Conservation (phyloP, 2,113 vertebrate species). For the Chiloscyllium plagiosum region DNA sequence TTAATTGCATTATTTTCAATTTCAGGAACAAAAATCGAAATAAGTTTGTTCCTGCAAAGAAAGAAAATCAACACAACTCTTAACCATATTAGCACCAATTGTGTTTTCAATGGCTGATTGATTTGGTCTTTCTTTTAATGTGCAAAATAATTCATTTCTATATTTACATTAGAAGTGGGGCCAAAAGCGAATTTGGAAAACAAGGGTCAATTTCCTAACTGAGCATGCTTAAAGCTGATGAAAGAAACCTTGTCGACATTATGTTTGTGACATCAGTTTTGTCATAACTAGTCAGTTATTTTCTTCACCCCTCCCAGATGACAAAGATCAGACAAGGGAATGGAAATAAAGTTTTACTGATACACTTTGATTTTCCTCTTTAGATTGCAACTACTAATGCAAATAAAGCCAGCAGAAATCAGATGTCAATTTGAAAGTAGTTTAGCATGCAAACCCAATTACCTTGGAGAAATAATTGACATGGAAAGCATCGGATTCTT, state of each 20-base stretch:
- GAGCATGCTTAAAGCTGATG: neutral
- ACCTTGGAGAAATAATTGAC: neutral
- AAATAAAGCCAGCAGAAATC: neutral
- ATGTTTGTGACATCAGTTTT: neutral
- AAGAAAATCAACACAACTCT: neutral
- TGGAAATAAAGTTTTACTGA: neutral
- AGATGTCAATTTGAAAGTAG: neutral
- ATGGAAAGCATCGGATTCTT: neutral
- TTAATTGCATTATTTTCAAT: neutral
- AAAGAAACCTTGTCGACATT: neutral
- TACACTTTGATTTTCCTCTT: neutral
- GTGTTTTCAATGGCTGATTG: neutral
- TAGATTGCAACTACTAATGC: neutral
- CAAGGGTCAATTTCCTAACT: neutral
- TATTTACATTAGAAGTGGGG: neutral
- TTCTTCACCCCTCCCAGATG: neutral
- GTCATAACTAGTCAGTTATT: neutral
- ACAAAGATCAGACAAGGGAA: neutral
- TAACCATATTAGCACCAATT: neutral
- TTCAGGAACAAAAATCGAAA: neutral
- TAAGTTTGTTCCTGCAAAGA: neutral
- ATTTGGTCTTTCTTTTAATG: neutral
- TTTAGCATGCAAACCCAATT: neutral
- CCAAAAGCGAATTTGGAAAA: neutral
- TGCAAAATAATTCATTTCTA: constrained; percentile 8